Conservation (phyloP, 2,888 invertebrate genomes). For the Druceiella hillmani region DNA sequence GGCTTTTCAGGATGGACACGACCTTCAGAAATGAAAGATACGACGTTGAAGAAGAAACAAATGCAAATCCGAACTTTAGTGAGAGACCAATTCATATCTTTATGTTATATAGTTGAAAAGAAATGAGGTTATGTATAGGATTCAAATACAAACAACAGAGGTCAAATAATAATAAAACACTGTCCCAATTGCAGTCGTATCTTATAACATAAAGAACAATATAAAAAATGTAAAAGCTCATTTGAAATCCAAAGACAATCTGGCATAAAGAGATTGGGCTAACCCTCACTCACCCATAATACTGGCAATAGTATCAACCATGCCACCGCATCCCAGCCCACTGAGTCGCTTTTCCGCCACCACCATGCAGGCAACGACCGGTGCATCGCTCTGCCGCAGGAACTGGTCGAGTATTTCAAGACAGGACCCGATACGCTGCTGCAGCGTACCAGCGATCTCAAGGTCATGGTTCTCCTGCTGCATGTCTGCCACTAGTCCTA, state of each 20-base stretch:
- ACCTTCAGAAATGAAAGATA: too few relatives aligned
- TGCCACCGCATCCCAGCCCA: slow-evolving; percentile 55
- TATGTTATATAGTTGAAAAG: too few relatives aligned
- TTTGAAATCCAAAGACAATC: too few relatives aligned
- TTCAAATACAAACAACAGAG: too few relatives aligned
- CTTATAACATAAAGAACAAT: background rate
- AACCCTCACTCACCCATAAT: slow-evolving; percentile 49
- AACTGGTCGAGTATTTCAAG: slow-evolving; percentile 68
- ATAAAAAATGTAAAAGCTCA: background rate
- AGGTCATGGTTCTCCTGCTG: slow-evolving; percentile 63
- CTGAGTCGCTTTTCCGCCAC: slow-evolving; percentile 75
- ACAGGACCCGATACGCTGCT: slow-evolving; percentile 81
- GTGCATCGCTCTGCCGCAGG: slow-evolving; percentile 58
- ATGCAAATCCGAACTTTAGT: too few relatives aligned
- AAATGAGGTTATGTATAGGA: too few relatives aligned
- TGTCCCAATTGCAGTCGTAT: too few relatives aligned
- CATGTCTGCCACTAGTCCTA: slow-evolving; percentile 75
- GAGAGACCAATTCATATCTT: too few relatives aligned
- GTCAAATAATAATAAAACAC: too few relatives aligned
- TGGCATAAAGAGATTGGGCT: too few relatives aligned
- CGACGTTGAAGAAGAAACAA: too few relatives aligned
- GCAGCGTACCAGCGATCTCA: slow-evolving; percentile 74
- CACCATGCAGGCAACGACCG: slow-evolving; percentile 78
- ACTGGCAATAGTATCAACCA: slow-evolving; percentile 68
- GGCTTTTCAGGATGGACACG: too few relatives aligned